Conservation (phyloP, 2,888 invertebrate genomes). For the Eupithecia subumbrata region DNA sequence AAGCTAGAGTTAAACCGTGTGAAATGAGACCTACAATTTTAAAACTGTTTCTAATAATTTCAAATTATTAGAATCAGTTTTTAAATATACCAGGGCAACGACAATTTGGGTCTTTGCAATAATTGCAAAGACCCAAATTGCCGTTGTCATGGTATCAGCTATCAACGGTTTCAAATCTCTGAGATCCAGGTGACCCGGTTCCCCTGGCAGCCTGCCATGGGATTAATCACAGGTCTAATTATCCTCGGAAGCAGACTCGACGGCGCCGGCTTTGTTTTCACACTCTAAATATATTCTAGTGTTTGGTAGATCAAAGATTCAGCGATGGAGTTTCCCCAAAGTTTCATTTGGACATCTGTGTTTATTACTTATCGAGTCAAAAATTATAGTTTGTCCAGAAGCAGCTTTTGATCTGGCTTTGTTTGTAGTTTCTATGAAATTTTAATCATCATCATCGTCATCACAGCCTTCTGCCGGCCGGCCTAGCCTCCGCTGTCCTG, state of each 20-base stretch:
- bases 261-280: conserved; percentile 20
- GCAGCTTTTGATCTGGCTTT: neutral
- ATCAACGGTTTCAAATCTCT: conserved; percentile 13
- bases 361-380: neutral
- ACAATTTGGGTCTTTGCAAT: neutral
- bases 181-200: conserved; percentile 31
- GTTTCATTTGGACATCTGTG: neutral
- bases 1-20: neutral
- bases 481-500: neutral
- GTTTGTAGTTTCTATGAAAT: neutral
- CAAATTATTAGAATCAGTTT: too few relatives aligned
- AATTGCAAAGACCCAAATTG: neutral
- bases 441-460: too few relatives aligned
- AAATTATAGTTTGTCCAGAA: too few relatives aligned
- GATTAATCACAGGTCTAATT: conserved; percentile 22
- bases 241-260: conserved; percentile 23
- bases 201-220: conserved; percentile 25
- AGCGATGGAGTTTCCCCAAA: neutral
- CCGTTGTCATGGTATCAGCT: conserved; percentile 18
- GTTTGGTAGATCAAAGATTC: neutral
- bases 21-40: neutral
- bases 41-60: too few relatives aligned
- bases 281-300: conserved; percentile 7
- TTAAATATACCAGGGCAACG: too few relatives aligned
- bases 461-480: too few relatives aligned